phyloP scores from a whole-genome alignment of 1,140 invertebrate species.

The Lepidurus arcticus region DNA sequence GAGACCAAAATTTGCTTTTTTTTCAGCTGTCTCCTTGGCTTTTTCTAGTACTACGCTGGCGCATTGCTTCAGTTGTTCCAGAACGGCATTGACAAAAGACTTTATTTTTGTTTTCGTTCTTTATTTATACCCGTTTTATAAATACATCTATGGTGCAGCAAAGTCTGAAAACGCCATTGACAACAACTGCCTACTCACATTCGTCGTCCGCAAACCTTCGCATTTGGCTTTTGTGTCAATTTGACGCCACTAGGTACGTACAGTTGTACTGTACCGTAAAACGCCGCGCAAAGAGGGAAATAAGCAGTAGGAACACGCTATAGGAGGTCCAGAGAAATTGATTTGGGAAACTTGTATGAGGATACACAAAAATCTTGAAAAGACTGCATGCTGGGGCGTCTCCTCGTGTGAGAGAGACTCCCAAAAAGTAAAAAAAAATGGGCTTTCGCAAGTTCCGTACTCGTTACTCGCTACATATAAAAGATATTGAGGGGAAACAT shows the following conservation, averaged over 20 bases:
- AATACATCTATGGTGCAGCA: no score
- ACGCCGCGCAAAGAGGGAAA: neutral
- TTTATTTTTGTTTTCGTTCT: neutral
- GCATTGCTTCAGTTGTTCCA: neutral
- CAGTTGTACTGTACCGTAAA: neutral
- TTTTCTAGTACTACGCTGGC: neutral
- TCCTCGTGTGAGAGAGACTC: neutral
- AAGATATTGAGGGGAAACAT: neutral
- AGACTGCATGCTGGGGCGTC: neutral
- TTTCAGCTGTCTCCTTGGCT: neutral
- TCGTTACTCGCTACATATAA: no score
- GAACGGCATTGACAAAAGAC: neutral
- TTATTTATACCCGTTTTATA: no score
- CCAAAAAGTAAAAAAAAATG: neutral
- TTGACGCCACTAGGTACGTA: neutral
- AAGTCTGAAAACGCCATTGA: neutral
- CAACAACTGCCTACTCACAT: neutral
- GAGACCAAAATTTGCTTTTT: neutral
- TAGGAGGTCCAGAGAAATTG: conserved; percentile 8
- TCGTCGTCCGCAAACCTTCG: neutral
- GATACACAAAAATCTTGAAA: neutral
- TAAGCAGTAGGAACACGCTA: neutral
- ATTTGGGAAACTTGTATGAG: neutral
- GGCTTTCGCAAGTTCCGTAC: neutral
- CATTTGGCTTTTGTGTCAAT: conserved; percentile 1